These are phyloP conservation scores for Tetanocera ferruginea DNA, from an alignment of 2,888 invertebrate genomes.

Conservation along the genomic window DNA sequence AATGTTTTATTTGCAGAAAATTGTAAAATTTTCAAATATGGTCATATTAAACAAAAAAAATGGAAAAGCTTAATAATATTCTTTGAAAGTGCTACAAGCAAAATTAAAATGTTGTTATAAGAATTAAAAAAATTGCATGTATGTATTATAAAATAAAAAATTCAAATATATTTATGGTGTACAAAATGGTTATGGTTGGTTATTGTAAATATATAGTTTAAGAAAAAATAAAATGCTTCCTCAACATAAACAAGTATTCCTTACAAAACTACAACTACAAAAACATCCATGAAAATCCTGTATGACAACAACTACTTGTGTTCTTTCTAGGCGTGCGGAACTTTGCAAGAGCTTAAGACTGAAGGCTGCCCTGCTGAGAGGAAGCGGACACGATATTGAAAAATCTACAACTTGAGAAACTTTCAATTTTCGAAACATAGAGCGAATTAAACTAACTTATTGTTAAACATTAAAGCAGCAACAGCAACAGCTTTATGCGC, in stretches of 20 bases:
- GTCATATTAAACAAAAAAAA: no score
- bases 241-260: not conserved
- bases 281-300: slow-evolving; percentile 9
- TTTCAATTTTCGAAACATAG: not conserved
- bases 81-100: not conserved
- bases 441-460: not conserved
- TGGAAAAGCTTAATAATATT: not conserved
- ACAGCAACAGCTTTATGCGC: slow-evolving; percentile 3
- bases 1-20: not conserved
- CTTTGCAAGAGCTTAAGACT: not conserved
- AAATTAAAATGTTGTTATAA: not conserved
- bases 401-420: not conserved
- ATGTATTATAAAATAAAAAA: not conserved
- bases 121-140: not conserved
- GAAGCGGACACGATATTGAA: not conserved
- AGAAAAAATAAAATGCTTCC: not conserved
- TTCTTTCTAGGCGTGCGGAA: slow-evolving; percentile 30
- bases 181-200: slow-evolving; percentile 19
- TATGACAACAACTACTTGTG: slow-evolving; percentile 25
- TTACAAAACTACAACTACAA: not conserved
- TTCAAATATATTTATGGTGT: not conserved
- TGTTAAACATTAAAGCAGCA: not conserved
- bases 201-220: slow-evolving; percentile 6
- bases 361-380: not conserved
- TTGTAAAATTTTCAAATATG: not conserved